Evolutionary conservation across 2,113 vertebrate species (phyloP).

Genomic region (Gopherus evgoodei): DNA sequence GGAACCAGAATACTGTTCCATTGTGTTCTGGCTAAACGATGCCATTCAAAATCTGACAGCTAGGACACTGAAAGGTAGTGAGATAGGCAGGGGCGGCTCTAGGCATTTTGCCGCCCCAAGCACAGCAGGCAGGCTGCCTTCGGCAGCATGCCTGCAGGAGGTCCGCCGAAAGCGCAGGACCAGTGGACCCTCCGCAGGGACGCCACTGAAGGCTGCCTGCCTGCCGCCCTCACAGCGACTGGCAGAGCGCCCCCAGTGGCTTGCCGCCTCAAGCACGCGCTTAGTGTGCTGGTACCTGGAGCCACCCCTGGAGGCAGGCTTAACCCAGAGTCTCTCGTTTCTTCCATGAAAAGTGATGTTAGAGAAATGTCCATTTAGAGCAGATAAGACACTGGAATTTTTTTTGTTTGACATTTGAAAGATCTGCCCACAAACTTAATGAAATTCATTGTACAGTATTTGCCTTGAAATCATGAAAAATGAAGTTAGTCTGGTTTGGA

Average conservation of each 20-base stretch:
- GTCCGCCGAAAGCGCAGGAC: too few species aligned
- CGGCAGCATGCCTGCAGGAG: too few species aligned
- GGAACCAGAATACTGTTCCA: neutral
- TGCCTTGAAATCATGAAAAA: neutral
- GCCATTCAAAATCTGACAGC: neutral
- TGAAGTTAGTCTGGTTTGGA: neutral
- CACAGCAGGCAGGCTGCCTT: too few species aligned
- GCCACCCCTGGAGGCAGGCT: too few species aligned
- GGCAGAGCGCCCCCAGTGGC: too few species aligned
- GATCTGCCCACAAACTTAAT: neutral
- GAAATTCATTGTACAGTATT: neutral
- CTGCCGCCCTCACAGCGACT: too few species aligned
- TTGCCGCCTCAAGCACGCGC: too few species aligned
- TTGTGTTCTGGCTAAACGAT: neutral
- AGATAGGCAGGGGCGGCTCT: neutral
- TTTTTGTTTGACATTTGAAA: neutral
- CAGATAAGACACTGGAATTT: neutral
- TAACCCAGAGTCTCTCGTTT: too few species aligned
- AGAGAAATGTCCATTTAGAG: neutral
- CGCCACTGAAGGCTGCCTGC: too few species aligned
- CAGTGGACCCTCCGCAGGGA: too few species aligned
- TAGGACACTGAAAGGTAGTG: neutral
- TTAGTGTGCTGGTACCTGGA: too few species aligned
- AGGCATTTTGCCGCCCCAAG: too few species aligned
- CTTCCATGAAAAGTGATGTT: constrained; percentile 4